Conservation (phyloP, 1,140 invertebrate genomes). For the Thaumetopoea pityocampa region DNA sequence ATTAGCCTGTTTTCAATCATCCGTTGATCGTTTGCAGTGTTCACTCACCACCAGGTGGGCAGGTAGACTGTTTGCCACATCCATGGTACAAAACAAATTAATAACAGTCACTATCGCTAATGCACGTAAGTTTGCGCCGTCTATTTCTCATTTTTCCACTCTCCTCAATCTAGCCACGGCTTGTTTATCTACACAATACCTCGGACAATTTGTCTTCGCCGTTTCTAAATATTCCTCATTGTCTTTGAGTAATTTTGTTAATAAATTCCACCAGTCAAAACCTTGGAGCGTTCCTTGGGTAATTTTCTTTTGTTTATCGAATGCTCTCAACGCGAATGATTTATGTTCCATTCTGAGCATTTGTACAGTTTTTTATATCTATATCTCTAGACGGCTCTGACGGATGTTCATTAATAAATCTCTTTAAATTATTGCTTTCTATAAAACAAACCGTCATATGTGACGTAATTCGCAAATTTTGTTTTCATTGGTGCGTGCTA, state of each 20-base stretch:
- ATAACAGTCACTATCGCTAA: too few relatives aligned
- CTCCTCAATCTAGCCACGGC: constrained; percentile 19
- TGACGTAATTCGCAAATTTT: constrained; percentile 1
- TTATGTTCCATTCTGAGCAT: constrained; percentile 28
- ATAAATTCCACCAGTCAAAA: constrained; percentile 63
- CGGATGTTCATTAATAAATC: constrained; percentile 21
- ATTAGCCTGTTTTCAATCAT: too few relatives aligned
- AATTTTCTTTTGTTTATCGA: constrained; percentile 62
- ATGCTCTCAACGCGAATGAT: constrained; percentile 37
- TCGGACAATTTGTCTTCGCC: constrained; percentile 55
- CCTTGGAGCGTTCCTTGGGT: constrained; percentile 39
- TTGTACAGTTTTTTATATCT: constrained; percentile 15
- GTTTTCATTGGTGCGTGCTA: neutral
- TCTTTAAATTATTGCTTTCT: constrained; percentile 12
- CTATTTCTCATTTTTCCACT: constrained; percentile 18
- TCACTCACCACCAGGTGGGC: too few relatives aligned
- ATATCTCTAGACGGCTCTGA: constrained; percentile 17
- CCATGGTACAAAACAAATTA: too few relatives aligned
- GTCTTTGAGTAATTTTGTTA: constrained; percentile 65
- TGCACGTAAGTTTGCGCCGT: too few relatives aligned
- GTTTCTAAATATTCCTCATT: constrained; percentile 60
- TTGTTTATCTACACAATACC: constrained; percentile 56
- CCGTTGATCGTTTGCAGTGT: too few relatives aligned
- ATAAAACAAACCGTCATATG: constrained; percentile 12
- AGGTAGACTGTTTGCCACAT: too few relatives aligned